Percentiles rank a stretch among this genome's conserved stretches.
Conservation (phyloP, 1,140 invertebrate species). For the Drosophila bocqueti region DNA sequence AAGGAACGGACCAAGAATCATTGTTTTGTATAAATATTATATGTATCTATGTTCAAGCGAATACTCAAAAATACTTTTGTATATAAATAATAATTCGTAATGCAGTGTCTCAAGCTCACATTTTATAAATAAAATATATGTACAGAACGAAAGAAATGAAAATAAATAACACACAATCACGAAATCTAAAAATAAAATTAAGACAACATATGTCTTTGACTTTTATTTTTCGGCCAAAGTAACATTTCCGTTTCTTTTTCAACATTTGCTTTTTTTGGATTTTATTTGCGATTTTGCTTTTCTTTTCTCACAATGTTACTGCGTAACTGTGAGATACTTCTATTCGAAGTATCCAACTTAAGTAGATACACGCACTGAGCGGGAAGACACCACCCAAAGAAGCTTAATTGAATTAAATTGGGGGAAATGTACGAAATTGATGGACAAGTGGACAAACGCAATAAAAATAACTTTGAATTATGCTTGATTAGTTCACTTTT, state of each 20-base stretch:
- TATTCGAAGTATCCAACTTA: constrained; percentile 4
- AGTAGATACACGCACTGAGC: constrained; percentile 48
- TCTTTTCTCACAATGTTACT: constrained; percentile 27
- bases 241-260: constrained; percentile 64
- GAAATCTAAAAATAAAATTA: constrained; percentile 54
- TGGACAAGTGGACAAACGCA: constrained; percentile 56
- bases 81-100: constrained; percentile 37
- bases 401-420: constrained; percentile 82
- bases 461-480: constrained; percentile 59
- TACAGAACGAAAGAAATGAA: constrained; percentile 31
- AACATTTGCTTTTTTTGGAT: constrained; percentile 5
- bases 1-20: background rate
- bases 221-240: constrained; percentile 53
- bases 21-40: background rate
- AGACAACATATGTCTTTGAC: constrained; percentile 41
- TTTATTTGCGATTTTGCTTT: constrained; percentile 11
- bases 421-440: constrained; percentile 70
- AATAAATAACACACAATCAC: constrained; percentile 39
- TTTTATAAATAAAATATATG: constrained; percentile 60
- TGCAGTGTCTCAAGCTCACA: constrained; percentile 28
- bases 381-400: constrained; percentile 39
- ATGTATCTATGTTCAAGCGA: background rate
- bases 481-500: constrained; percentile 48
- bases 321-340: constrained; percentile 22
- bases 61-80: constrained; percentile 7